A percentile compares a stretch with the other conserved stretches of the same genome.
Evolutionary conservation across 1,140 invertebrate species (phyloP).

Genomic region (Periplaneta americana): DNA sequence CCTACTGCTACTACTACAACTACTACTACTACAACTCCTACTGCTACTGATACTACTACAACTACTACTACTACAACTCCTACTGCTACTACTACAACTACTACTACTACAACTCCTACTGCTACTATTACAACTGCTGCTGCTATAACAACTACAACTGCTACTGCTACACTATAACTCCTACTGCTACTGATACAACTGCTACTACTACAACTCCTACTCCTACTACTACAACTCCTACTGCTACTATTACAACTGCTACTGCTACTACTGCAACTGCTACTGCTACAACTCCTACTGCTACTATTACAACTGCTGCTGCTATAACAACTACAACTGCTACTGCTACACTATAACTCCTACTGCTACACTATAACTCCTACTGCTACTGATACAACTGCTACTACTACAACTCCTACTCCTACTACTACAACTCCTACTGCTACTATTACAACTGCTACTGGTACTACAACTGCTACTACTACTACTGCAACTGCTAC

Average conservation of each 20-base stretch:
- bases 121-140: background rate
- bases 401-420: background rate
- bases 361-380: background rate
- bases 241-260: background rate
- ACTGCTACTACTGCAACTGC: background rate
- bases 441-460: background rate
- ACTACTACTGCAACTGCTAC: background rate
- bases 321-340: background rate
- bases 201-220: background rate
- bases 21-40: constrained; percentile 1
- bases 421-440: background rate
- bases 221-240: background rate
- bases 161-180: background rate
- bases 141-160: constrained; percentile 1
- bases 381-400: background rate
- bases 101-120: constrained; percentile 3
- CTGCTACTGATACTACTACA: constrained; percentile 3
- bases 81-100: constrained; percentile 9
- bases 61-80: constrained; percentile 6
- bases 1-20: background rate
- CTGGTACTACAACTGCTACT: background rate
- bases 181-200: background rate
- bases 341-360: background rate
- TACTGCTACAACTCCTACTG: background rate
- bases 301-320: background rate